phyloP scores from a whole-genome alignment of 2,113 vertebrate genomes.

The Lota lota region DNA sequence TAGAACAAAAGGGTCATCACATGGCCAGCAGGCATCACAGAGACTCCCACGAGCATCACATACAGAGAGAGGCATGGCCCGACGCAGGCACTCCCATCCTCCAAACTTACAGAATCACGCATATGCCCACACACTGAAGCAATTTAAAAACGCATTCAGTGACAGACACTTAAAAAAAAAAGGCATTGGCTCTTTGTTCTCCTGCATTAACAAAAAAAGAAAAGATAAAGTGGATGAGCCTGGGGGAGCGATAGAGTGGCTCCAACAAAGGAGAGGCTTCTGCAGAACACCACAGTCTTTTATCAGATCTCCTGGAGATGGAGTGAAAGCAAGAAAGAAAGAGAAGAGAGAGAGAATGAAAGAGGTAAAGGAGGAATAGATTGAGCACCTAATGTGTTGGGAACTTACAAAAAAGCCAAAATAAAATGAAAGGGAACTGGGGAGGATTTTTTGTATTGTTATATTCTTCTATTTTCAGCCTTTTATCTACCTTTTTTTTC shows the following conservation, averaged over 20 bases:
- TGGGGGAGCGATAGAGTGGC: background rate
- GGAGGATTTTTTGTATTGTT: background rate
- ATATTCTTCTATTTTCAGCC: background rate
- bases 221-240: background rate
- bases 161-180: constrained; percentile 41
- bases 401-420: constrained; percentile 29
- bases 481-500: background rate
- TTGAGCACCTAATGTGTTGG: constrained; percentile 45
- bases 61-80: too few species aligned
- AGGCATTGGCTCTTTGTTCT: constrained; percentile 40
- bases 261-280: constrained; percentile 28
- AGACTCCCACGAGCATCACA: too few species aligned
- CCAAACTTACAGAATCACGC: background rate
- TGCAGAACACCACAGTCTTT: constrained; percentile 25
- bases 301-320: constrained; percentile 41
- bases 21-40: too few species aligned
- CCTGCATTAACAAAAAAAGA: constrained; percentile 27
- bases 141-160: constrained; percentile 34
- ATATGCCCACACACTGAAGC: constrained; percentile 6
- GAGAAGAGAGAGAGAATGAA: constrained; percentile 18
- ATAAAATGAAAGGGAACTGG: constrained; percentile 23
- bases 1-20: too few species aligned
- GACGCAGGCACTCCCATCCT: too few species aligned
- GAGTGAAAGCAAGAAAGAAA: constrained; percentile 16
- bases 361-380: constrained; percentile 28